Base-by-base conservation (phyloP, 2,888 invertebrate species). In the Athalia rosae region DNA sequence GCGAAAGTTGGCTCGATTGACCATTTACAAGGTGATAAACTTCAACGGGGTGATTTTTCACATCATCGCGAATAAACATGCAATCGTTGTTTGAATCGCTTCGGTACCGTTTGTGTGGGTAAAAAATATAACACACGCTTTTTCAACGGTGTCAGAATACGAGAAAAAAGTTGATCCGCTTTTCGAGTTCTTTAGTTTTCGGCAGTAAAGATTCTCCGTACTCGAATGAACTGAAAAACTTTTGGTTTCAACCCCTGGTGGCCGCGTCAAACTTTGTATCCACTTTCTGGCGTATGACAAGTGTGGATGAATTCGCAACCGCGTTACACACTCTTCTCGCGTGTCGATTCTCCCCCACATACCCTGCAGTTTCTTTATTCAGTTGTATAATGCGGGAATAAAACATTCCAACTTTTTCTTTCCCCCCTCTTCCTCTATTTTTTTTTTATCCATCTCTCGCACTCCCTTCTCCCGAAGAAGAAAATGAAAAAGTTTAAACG, bases 401-500 rank as follows among this genome's bases (percentile, higher is more conserved):
- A 74, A 74, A 74, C 74, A 62, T 61, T 64, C 53, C 67, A 9
- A 48, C 59, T 45, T 56, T 74, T 74, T 4, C 4, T 28, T 28
- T 28, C 28, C 28, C 28, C 28, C 28, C 28, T 28, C n/a, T 28
- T 28, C 28, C 28, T 28, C 28, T 28, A 2, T 28, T 28, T 28
- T 28, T 28, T 28, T 28, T 28, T 28, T 28, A 28, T 28, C 28
- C 28, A 28, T 28, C 28, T 28, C 28, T 28, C 28, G 28, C 28
- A 28, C 28, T 28, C 2, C 28, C 28, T 28, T 28, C 28, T 1
- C 28, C 28, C 1, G 28, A 28, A 56, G 41, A 53, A 43, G 62
- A 74, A 74, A 62, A 74, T 74, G 74, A 74, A 61, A 74, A 74
- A 74, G 74, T 74, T 74, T 47, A 74, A 74, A 47, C 74, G 74